A percentile compares a stretch with the other conserved stretches of the same genome.
phyloP scores from a whole-genome alignment of 2,797 vertebrate genomes.

The Tapirus indicus region DNA sequence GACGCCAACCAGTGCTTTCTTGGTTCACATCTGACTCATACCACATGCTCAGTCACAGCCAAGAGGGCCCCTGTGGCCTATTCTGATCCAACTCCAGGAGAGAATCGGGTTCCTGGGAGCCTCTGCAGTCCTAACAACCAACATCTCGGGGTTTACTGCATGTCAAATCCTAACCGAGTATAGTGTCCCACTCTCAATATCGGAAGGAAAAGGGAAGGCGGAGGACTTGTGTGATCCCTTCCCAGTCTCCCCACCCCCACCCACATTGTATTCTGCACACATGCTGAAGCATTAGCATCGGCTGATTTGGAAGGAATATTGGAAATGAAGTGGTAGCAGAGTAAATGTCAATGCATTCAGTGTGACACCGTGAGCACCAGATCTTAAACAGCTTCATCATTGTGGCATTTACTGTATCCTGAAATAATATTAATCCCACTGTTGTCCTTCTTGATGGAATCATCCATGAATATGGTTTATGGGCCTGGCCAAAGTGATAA shows the following conservation, averaged over 20 bases:
- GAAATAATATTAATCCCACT: slow-evolving; percentile 92
- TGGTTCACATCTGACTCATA: neutral
- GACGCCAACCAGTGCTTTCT: neutral
- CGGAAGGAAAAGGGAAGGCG: slow-evolving; percentile 63
- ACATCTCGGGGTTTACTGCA: neutral
- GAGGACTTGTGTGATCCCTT: slow-evolving; percentile 63
- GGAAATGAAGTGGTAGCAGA: slow-evolving; percentile 92
- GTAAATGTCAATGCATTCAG: slow-evolving; percentile 97
- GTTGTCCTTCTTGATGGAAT: slow-evolving; percentile 91
- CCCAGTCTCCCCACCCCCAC: slow-evolving; percentile 72
- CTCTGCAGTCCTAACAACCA: neutral
- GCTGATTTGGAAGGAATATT: slow-evolving; percentile 91
- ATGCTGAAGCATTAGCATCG: slow-evolving; percentile 88
- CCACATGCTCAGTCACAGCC: neutral
- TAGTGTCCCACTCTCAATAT: neutral
- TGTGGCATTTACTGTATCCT: slow-evolving; percentile 91
- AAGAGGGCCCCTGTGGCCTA: neutral
- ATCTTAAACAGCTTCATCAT: slow-evolving; percentile 91
- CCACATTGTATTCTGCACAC: slow-evolving; percentile 87
- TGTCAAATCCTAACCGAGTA: neutral
- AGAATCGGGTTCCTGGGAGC: neutral
- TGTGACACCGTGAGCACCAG: slow-evolving; percentile 90
- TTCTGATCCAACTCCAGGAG: neutral
- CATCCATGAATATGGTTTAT: slow-evolving; percentile 93
- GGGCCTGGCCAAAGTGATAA: slow-evolving; percentile 90